phyloP scores from a whole-genome alignment of 2,888 invertebrate species.

The Deilephila elpenor region DNA sequence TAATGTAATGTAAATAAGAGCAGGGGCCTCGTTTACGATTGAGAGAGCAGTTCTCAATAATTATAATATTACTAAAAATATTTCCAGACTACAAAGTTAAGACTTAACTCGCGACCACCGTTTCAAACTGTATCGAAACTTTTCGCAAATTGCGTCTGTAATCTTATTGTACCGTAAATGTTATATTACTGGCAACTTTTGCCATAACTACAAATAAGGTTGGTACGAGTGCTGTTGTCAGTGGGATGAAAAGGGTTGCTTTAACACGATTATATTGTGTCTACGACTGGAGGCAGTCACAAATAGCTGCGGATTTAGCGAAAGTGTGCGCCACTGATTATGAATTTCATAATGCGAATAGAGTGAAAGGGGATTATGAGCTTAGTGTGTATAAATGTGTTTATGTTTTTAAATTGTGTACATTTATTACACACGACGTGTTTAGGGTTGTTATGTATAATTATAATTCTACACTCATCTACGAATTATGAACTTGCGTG shows the following conservation, averaged over 20 bases:
- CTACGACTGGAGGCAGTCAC: constrained; percentile 14
- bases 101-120: not conserved
- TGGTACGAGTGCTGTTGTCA: constrained; percentile 35
- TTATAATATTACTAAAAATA: no score
- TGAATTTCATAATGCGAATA: constrained; percentile 49
- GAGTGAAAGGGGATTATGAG: constrained; percentile 43
- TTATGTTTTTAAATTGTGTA: not conserved
- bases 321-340: constrained; percentile 52
- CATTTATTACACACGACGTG: no score
- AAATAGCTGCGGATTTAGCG: constrained; percentile 46
- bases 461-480: no score
- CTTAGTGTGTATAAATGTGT: constrained; percentile 33
- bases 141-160: not conserved
- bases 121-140: not conserved
- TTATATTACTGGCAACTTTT: constrained; percentile 17
- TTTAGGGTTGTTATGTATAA: no score
- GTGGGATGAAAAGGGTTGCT: constrained; percentile 42
- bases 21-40: no score
- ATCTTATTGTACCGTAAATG: constrained; percentile 6
- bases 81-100: not conserved
- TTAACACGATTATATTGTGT: constrained; percentile 46
- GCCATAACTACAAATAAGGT: constrained; percentile 15
- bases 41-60: no score
- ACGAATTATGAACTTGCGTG: no score
- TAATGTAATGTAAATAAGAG: no score